Base-by-base conservation (phyloP, 2,888 invertebrate genomes). In the Itoplectis maculator region DNA sequence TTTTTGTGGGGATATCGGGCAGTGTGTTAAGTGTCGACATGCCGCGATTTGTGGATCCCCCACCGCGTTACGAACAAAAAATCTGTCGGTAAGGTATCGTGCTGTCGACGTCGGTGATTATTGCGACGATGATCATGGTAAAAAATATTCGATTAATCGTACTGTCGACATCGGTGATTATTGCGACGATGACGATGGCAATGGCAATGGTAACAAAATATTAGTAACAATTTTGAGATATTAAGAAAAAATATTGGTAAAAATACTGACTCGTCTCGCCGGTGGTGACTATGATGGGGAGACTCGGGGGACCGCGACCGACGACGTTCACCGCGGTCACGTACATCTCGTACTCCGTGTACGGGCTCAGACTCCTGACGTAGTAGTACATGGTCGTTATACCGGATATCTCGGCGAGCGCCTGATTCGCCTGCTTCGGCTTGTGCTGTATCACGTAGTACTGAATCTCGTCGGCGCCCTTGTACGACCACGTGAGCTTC, bases 391-490 rank as follows among this genome's bases (percentile, higher is more conserved):
- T 97, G 61, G 98, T 97, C 90, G 97, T 97, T 89, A 98, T 97
- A 78, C 98, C 98, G 81, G 97, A 97, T 90, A 98, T 98, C 93
- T 98, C 98, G 89, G 97, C 96, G 94, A 96, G 98, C 61, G 98
- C 97, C 94, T 97, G 95, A 93, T 97, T 97, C 74, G 98, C 97
- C 93, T 97, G 97, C 94, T 98, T 98, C 61, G 98, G 98, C 93
- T 98, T 98, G 95, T 98, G 99, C 93, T 98, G 98, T 89, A 99
- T 97, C 87, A 98, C 97, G 94, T 98, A 99, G 93, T 98, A 98
- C 90, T 97, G 97, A n/a, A 98, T 95, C 89, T 98, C 98, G 90
- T 97, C 97, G 0, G 97, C 95, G 13, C 96, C 96, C 89, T 96
- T 97, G 93, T 98, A 98, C 0, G 97, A 96, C 99, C 99, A 99